These are phyloP conservation scores for Syngnathus rostellatus DNA, from an alignment of 2,797 vertebrate genomes.

Conservation along the genomic window DNA sequence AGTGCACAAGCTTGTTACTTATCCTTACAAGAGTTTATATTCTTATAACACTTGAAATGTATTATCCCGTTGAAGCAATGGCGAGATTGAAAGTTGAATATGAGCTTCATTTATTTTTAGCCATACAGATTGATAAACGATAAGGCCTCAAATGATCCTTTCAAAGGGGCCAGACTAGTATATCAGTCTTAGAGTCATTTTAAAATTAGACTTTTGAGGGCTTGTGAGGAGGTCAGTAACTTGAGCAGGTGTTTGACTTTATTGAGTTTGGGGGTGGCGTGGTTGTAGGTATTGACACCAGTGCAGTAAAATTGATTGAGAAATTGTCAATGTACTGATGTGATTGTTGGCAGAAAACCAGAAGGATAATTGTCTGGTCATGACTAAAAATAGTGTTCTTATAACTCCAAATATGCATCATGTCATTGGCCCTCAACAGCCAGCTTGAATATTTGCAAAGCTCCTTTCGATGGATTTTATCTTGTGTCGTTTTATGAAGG, in stretches of 20 bases:
- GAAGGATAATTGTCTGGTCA: no score
- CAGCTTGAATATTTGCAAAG: background rate
- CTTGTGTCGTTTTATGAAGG: background rate
- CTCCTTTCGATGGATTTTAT: background rate
- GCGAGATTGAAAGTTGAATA: background rate
- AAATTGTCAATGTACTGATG: background rate
- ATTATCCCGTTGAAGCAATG: background rate
- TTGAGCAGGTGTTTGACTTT: background rate
- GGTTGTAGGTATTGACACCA: background rate
- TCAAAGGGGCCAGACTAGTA: background rate
- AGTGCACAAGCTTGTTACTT: constrained; percentile 3
- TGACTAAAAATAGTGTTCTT: background rate
- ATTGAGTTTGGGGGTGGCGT: background rate
- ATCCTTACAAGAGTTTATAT: background rate
- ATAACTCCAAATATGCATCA: background rate
- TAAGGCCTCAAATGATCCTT: background rate
- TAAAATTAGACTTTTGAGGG: constrained; percentile 24
- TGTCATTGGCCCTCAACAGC: background rate
- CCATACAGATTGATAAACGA: background rate
- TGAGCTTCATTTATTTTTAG: background rate
- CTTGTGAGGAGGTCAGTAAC: constrained; percentile 27
- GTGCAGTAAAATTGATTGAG: background rate
- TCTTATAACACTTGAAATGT: background rate
- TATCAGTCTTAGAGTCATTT: constrained; percentile 2
- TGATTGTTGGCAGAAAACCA: background rate